Conservation (phyloP, 2,113 vertebrate genomes). For the Corynorhinus townsendii region DNA sequence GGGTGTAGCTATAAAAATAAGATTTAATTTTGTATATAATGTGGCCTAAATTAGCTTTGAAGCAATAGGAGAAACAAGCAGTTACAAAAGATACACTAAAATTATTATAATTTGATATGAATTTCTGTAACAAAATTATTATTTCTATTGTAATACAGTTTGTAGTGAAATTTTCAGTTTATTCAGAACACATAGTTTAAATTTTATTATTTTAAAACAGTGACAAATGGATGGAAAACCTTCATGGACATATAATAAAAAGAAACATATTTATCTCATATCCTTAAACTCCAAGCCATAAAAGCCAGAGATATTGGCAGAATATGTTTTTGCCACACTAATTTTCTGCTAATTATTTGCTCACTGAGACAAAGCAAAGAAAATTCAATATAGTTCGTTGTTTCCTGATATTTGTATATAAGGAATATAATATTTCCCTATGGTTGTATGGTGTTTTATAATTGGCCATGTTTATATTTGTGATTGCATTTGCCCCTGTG, state of each 20-base stretch:
- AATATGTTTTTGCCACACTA: not conserved
- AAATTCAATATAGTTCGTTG: not conserved
- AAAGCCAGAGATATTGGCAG: not conserved
- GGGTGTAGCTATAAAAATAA: constrained; percentile 89
- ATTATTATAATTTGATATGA: constrained; percentile 83
- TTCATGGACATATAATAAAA: not conserved
- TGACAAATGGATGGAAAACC: constrained; percentile 36
- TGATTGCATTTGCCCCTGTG: not conserved
- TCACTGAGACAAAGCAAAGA: not conserved
- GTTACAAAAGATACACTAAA: constrained; percentile 81
- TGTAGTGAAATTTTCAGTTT: constrained; percentile 73
- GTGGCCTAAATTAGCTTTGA: constrained; percentile 87
- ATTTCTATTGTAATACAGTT: constrained; percentile 80
- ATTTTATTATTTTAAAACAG: constrained; percentile 62
- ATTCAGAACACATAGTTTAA: constrained; percentile 72
- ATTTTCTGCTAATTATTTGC: not conserved
- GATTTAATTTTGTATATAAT: constrained; percentile 90
- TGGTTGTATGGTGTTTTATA: not conserved
- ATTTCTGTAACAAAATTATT: constrained; percentile 83
- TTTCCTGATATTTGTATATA: not conserved
- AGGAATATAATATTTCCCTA: not conserved
- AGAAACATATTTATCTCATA: not conserved
- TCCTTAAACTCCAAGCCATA: not conserved
- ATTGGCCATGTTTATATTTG: not conserved
- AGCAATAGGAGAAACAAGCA: constrained; percentile 83